Conservation (phyloP, 2,797 vertebrate species). For the Caiman crocodilus region DNA sequence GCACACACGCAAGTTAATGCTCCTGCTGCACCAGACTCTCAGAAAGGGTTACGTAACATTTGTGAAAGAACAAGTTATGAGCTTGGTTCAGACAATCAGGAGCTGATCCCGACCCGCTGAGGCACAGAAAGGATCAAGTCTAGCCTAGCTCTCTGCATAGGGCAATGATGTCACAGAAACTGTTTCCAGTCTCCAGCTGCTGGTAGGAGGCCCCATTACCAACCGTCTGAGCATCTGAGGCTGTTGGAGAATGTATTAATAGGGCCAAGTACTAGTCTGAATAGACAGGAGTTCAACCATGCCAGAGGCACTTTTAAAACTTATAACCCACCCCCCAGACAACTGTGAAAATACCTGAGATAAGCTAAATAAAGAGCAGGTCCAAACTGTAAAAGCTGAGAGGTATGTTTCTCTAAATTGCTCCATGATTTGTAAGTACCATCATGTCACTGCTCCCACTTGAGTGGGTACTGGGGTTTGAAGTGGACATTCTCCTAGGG, state of each 20-base stretch:
- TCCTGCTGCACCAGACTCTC: rapidly evolving
- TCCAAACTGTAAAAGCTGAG: background rate
- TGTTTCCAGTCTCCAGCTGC: slow-evolving; percentile 59
- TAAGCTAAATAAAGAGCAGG: background rate
- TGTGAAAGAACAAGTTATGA: rapidly evolving
- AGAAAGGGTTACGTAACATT: background rate
- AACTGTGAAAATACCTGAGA: background rate
- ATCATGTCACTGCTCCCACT: background rate
- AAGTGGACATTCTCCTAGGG: too few species aligned
- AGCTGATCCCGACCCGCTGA: rapidly evolving
- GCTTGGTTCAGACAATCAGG: rapidly evolving
- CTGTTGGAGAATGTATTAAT: slow-evolving; percentile 25
- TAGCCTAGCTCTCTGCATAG: background rate
- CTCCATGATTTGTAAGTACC: rapidly evolving
- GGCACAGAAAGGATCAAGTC: rapidly evolving
- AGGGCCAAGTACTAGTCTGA: background rate
- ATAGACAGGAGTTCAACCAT: background rate
- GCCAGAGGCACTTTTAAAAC: background rate
- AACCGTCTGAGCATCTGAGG: slow-evolving; percentile 67
- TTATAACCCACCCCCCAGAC: background rate
- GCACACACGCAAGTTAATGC: background rate
- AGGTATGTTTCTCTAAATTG: background rate
- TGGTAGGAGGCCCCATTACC: slow-evolving; percentile 66
- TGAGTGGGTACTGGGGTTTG: rapidly evolving
- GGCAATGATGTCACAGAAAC: slow-evolving; percentile 46